Base-by-base conservation (phyloP, 2,113 vertebrate genomes). In the Clarias batrachus region DNA sequence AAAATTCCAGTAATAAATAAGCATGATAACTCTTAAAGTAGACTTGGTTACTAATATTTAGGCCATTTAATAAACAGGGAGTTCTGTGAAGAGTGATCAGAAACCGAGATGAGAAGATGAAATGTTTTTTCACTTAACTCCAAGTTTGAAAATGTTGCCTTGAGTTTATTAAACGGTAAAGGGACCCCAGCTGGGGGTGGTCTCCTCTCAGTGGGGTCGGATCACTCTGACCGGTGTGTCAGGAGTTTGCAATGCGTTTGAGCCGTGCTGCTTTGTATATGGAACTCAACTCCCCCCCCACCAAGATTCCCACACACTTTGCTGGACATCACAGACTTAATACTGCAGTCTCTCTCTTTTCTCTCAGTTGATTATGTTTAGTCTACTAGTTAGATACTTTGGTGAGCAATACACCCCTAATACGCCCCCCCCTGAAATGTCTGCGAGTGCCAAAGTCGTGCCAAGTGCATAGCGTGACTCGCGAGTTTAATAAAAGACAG, bases 321-420 rank as follows among this genome's bases (percentile, higher is more conserved):
- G 2, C 74, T 63, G 86, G 86, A 88, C 83, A 83, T 86, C 81
- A 83, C 14, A 85, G 65, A 41, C 65, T 60, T 81, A 81, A 54
- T 62, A 27, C 52, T 68, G 81, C 59, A 63, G 76, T 73, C 70
- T 73, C 9, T 23, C 17, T 71, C 10, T 77, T 85, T 84, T 79
- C 52, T 73, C 71, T 83, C 1, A 1, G 65, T 80, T 87, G 48
- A 83, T 78, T 77, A 33, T 74, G 81, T 84, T 89, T 89, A 83
- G 70, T 83, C 84, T 87, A 81, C 63, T 56, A 2, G 54, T 79
- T 62, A 70, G 62, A 37, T 56, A 71, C n/a, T 78, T 56, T 68
- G 60, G 30, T 87, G 84, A 84, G 59, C 74, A 83, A 78, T 71
- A 73, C 63, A 71, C 62, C 57, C 14, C 16, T 17, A 59, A 14